Evolutionary conservation across 2,113 vertebrate species (phyloP).

Genomic region (Alosa alosa): DNA sequence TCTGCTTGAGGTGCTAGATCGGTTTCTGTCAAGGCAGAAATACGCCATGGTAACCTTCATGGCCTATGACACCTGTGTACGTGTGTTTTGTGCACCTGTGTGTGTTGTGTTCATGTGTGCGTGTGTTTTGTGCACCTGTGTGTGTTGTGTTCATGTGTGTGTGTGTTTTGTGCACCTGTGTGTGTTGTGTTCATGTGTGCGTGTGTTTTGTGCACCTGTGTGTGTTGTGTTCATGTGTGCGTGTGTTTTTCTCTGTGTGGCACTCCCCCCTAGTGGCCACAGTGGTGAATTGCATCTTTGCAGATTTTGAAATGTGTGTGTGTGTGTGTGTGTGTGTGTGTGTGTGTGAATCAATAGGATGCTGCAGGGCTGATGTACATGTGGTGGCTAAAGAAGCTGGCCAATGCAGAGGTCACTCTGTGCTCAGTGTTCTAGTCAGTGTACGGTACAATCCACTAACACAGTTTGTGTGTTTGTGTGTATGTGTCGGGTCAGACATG

Average conservation of each 20-base stretch:
- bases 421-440: not conserved
- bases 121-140: not conserved
- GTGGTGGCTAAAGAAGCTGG: not conserved
- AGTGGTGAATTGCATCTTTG: not conserved
- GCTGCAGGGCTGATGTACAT: not conserved
- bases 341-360: not conserved
- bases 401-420: not conserved
- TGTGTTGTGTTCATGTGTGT: not conserved
- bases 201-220: not conserved
- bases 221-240: not conserved
- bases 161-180: not conserved
- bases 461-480: conserved; percentile 24
- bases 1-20: not conserved
- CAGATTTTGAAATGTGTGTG: not conserved
- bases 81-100: not conserved
- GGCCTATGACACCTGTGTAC: not conserved
- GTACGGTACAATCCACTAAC: not conserved
- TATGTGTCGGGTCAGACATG: not conserved
- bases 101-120: not conserved
- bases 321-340: not conserved
- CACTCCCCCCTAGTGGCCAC: not conserved
- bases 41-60: not conserved
- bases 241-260: not conserved
- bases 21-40: not conserved
- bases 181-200: not conserved